Conservation (phyloP, 2,113 vertebrate genomes). For the Podiceps cristatus region DNA sequence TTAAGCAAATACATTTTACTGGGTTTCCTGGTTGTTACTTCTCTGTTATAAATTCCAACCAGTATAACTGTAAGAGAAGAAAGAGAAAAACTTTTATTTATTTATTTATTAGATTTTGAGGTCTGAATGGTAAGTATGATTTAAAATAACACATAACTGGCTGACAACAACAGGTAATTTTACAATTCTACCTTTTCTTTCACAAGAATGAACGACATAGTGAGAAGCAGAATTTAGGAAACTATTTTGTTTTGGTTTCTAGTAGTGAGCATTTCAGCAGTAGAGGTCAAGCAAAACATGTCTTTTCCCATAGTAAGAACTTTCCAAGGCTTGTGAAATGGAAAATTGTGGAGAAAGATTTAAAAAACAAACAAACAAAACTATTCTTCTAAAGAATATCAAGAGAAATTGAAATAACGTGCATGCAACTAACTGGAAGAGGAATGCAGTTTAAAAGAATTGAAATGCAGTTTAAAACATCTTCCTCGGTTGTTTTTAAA, state of each 20-base stretch:
- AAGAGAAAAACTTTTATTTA: background rate
- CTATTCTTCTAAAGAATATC: background rate
- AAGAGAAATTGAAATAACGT: background rate
- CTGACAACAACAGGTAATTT: constrained; percentile 19
- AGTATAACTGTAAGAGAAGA: background rate
- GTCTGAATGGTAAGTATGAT: background rate
- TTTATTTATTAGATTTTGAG: background rate
- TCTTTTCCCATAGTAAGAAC: background rate
- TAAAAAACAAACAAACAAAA: background rate
- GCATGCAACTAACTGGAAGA: background rate
- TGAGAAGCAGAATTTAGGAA: background rate
- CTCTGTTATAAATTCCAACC: background rate
- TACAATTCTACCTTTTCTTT: background rate
- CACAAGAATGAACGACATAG: background rate
- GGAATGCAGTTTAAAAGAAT: background rate
- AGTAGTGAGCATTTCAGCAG: background rate
- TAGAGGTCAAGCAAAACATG: constrained; percentile 8
- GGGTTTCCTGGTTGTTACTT: background rate
- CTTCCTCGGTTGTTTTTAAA: background rate
- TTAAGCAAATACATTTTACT: background rate
- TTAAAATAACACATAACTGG: background rate
- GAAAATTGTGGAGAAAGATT: background rate
- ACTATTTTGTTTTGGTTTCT: background rate
- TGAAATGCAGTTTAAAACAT: background rate
- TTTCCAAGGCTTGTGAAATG: background rate